A percentile compares a stretch with the other conserved stretches of the same genome.
Conservation (phyloP, 1,140 invertebrate genomes). For the Bacillus rossius region DNA sequence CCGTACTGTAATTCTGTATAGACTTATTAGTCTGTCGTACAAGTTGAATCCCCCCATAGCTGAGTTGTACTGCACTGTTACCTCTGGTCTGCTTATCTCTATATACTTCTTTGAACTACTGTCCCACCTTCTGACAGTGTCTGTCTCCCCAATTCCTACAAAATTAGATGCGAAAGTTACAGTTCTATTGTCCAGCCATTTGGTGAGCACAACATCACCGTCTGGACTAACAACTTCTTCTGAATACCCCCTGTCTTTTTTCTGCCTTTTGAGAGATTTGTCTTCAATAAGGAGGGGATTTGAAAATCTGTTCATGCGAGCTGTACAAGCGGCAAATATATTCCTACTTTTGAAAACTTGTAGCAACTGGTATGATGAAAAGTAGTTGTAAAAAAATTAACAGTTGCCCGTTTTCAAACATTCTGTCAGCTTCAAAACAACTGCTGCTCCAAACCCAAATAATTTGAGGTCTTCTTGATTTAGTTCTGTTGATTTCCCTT, state of each 20-base stretch:
- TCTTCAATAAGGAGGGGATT: conserved; percentile 14
- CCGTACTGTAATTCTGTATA: conserved; percentile 27
- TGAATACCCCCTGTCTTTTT: conserved; percentile 13
- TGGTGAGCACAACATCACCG: conserved; percentile 23
- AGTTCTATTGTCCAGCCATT: conserved; percentile 40
- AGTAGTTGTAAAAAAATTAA: conserved; percentile 25
- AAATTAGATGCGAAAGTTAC: conserved; percentile 40
- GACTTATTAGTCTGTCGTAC: conserved; percentile 28
- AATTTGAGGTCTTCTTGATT: background rate
- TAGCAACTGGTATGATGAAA: conserved; percentile 12
- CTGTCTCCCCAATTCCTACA: conserved; percentile 36
- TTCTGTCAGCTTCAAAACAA: background rate
- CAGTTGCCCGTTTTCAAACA: background rate
- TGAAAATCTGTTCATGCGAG: conserved; percentile 10
- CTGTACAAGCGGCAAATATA: conserved; percentile 15
- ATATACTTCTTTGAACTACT: conserved; percentile 29
- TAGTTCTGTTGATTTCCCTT: conserved; percentile 21
- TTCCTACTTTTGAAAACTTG: conserved; percentile 1
- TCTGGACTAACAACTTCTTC: no score
- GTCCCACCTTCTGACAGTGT: conserved; percentile 36
- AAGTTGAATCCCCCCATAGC: conserved; percentile 40
- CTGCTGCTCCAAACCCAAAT: conserved; percentile 9
- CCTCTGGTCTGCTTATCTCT: conserved; percentile 33
- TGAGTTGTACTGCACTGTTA: conserved; percentile 34
- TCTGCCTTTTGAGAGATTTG: conserved; percentile 12